Base-by-base conservation (phyloP, 1,140 invertebrate genomes). In the Drosophila bifasciata region DNA sequence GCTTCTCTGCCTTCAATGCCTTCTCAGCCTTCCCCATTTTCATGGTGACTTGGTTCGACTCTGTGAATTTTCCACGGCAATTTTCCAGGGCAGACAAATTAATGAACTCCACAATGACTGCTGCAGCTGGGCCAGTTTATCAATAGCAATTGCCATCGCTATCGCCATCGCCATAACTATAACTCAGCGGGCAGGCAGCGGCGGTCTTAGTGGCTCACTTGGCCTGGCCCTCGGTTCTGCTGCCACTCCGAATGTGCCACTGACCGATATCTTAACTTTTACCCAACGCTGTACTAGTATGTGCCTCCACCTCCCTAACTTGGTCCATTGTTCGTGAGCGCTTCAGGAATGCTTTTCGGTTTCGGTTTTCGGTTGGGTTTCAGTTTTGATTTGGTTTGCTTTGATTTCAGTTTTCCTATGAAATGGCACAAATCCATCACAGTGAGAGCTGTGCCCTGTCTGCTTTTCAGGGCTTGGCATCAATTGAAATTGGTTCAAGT, bases 241-340 rank as follows among this genome's bases (percentile, higher is more conserved):
- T 50, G 39, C 46, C 45, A 59, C 52, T 62, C 41, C 57, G 55
- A 69, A 63, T 88, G 85, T 86, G 64, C 77, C 74, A 89, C 75
- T 89, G 86, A 89, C 86, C 86, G 86, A 89, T 90, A 90, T 89
- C 71, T 76, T 63, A 76, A 74, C 86, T 90, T 83, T 89, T 89
- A 89, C 80, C 78, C 70, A 67, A 46, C 64, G 48, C 36, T 39
- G 28, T 63, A 46, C 64, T 63, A 51, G 16, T 59, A 13, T 43
- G 49, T 40, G 45, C 40, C 23, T 67, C 63, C 62, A 46, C 32
- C 56, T 43, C 45, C 44, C 46, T 19, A 44, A 48, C 53, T 49
- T 58, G 32, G 13, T 64, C 83, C 61, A 83, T 86, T 88, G 83
- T 88, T 81, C 40, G 70, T 52, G 55, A 41, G 52, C 60, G 73